Evolutionary conservation across 2,113 vertebrate genomes (phyloP).

Genomic region (Bothrops jararaca): DNA sequence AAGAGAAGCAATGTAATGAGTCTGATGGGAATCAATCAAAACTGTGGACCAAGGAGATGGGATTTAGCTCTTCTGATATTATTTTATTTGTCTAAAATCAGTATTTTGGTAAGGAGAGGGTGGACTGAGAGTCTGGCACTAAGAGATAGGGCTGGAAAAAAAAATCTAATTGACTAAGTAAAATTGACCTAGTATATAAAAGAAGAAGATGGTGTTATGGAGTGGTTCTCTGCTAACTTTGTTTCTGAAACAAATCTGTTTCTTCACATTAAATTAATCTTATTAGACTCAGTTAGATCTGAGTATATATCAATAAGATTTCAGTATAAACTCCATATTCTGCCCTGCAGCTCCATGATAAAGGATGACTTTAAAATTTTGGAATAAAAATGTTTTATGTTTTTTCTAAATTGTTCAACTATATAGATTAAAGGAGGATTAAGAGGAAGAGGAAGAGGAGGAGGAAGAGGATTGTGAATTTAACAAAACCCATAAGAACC

Average conservation of each 20-base stretch:
- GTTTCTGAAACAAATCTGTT: background rate
- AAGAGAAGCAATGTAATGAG: slow-evolving; percentile 13
- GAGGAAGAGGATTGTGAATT: background rate
- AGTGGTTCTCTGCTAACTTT: background rate
- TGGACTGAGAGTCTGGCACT: background rate
- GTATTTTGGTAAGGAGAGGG: too few species aligned
- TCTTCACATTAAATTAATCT: background rate
- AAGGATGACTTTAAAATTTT: background rate
- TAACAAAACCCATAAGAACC: background rate
- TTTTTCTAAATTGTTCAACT: background rate
- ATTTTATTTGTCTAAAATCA: background rate
- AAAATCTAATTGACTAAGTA: background rate
- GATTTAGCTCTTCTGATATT: background rate
- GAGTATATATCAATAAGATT: background rate
- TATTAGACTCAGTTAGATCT: background rate
- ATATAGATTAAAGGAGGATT: background rate
- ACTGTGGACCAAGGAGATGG: background rate
- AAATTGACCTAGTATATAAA: background rate
- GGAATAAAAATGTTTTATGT: background rate
- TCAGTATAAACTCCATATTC: background rate
- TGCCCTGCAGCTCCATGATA: background rate
- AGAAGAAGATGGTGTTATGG: background rate
- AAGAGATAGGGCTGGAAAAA: background rate
- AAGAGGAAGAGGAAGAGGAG: background rate
- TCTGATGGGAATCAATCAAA: background rate